Conservation (phyloP, 2,888 invertebrate species). For the Drosophila pseudotalamancana region DNA sequence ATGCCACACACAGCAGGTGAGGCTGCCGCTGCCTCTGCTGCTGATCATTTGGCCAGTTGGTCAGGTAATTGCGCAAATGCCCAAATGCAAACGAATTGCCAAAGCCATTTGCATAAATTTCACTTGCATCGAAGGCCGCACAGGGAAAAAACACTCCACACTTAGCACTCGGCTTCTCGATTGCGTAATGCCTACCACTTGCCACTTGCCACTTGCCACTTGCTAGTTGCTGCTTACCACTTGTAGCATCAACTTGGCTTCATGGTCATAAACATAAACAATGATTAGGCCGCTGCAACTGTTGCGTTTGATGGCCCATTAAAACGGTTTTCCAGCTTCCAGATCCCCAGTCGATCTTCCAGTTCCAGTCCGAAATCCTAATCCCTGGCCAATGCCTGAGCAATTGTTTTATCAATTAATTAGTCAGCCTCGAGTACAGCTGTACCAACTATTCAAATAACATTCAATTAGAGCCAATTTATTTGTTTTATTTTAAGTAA, state of each 20-base stretch:
- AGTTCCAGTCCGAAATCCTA: not conserved
- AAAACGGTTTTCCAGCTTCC: conserved; percentile 65
- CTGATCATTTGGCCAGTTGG: conserved; percentile 32
- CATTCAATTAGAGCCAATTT: conserved; percentile 1
- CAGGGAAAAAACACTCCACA: conserved; percentile 16
- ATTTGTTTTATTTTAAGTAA: not conserved
- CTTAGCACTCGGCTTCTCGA: conserved; percentile 19
- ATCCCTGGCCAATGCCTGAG: not conserved
- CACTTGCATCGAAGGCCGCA: conserved; percentile 57
- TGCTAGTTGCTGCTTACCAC: conserved; percentile 27
- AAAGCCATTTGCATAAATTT: conserved; percentile 73
- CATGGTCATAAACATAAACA: conserved; percentile 69
- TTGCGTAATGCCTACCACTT: conserved; percentile 40
- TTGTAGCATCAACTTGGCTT: conserved; percentile 11
- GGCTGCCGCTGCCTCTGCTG: conserved; percentile 25
- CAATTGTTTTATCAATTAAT: conserved; percentile 41
- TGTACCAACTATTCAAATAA: conserved; percentile 10
- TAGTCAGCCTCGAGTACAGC: conserved; percentile 30
- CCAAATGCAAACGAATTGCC: conserved; percentile 39
- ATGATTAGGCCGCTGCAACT: conserved; percentile 64
- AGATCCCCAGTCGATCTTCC: not conserved
- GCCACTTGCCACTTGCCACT: conserved; percentile 17
- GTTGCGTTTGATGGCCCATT: conserved; percentile 57
- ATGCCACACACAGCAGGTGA: conserved; percentile 74
- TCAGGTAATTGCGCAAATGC: conserved; percentile 64